phyloP scores from a whole-genome alignment of 2,797 vertebrate genomes.

The Fringilla coelebs region DNA sequence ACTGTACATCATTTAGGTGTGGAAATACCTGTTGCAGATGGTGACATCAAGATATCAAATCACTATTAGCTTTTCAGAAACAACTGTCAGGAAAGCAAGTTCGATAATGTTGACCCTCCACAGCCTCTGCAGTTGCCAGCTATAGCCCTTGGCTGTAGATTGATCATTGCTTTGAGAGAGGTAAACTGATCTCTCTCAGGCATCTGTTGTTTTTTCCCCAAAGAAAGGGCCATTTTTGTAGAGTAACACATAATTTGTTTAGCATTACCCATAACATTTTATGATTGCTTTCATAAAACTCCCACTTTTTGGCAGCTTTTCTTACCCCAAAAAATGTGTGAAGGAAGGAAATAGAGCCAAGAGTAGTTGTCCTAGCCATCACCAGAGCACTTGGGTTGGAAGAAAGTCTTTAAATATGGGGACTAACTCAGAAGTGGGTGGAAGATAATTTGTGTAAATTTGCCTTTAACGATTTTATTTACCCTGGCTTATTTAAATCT shows the following conservation, averaged over 20 bases:
- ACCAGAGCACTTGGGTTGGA: neutral
- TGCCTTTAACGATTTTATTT: constrained; percentile 21
- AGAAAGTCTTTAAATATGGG: neutral
- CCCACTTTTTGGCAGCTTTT: constrained; percentile 53
- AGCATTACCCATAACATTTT: constrained; percentile 51
- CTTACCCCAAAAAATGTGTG: constrained; percentile 5
- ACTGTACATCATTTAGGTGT: neutral
- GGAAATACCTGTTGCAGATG: neutral
- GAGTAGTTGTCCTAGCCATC: neutral
- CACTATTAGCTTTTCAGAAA: neutral
- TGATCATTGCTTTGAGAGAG: constrained; percentile 14
- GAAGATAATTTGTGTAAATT: constrained; percentile 11
- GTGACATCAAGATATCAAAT: neutral
- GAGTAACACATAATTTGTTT: constrained; percentile 57
- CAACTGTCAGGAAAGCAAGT: neutral
- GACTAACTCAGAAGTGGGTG: neutral
- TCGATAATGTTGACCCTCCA: neutral
- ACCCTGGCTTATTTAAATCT: neutral
- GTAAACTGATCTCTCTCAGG: constrained; percentile 1
- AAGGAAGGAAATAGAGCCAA: constrained; percentile 20
- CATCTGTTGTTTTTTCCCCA: constrained; percentile 1
- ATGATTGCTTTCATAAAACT: constrained; percentile 52
- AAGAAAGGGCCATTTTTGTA: constrained; percentile 11
- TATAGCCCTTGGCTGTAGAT: neutral
- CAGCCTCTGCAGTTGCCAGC: neutral